Evolutionary conservation across 2,113 vertebrate genomes (phyloP), one percentile per base, ranked within the genome.

Genomic region (Erpornis zantholeuca): DNA sequence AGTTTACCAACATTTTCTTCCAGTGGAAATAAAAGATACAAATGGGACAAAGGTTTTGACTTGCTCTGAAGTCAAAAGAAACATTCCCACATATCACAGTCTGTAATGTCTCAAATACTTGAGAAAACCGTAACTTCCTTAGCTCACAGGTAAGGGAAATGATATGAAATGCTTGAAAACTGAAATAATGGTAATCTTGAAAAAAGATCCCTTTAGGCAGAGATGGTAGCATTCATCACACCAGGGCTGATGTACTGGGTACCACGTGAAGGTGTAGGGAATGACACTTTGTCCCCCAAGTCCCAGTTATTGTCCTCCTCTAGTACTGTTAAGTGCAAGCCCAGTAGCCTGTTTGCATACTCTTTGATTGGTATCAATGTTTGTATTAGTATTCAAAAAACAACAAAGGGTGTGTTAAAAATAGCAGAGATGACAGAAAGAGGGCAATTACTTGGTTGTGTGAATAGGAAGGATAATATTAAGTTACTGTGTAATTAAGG

Each of bases 401-500:
- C 93, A 96, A 95, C 90, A 96, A 94, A 96, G 96, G 79, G n/a
- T 92, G 65, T 83, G 94, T 94, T 96, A 97, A 96, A 96, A 96
- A 97, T 96, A 95, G 94, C 87, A 90, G 96, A 80, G 94, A 96
- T 96, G 94, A 96, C 91, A 97, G 79, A 93, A 97, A 90, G 95
- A 96, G 96, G 93, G 92, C 96, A 96, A 97, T 96, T 96, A 96
- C 94, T 94, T 75, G 68, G 93, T 89, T 92, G 90, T 93, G 75
- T 92, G 90, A 96, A 92, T 79, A 87, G 92, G 77, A 96, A 95
- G 66, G 83, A 72, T 96, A 96, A 94, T 97, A 96, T 94, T 97
- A 94, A 94, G 96, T 97, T 94, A 94, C 90, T 68, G 88, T 92
- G 94, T 96, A 97, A 96, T 97, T 97, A 96, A 97, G 93, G 96